These are phyloP conservation scores for Bagarius yarrelli DNA, from an alignment of 2,113 vertebrate species.

Conservation along the genomic window DNA sequence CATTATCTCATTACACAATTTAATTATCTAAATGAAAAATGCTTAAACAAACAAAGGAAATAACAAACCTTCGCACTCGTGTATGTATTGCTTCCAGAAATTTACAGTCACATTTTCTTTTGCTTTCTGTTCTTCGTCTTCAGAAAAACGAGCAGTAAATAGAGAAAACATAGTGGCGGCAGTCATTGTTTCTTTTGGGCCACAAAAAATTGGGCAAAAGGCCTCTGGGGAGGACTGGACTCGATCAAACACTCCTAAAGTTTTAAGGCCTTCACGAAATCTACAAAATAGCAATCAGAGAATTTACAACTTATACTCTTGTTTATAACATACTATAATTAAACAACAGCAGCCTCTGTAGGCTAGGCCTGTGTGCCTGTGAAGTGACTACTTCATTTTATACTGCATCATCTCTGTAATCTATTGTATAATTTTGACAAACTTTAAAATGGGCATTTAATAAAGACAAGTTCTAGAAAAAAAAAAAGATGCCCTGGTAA, in stretches of 20 bases:
- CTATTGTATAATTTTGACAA: no score
- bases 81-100: constrained; percentile 84
- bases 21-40: not conserved
- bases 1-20: not conserved
- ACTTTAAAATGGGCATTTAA: no score
- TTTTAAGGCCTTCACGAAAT: constrained; percentile 86
- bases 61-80: constrained; percentile 81
- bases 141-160: constrained; percentile 72
- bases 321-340: no score
- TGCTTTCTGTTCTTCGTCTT: constrained; percentile 56
- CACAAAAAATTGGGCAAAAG: constrained; percentile 79
- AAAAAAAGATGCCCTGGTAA: no score
- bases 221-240: constrained; percentile 78
- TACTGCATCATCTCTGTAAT: no score
- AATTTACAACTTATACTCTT: not conserved
- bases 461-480: no score
- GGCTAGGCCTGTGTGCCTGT: no score
- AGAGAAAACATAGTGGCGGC: constrained; percentile 72
- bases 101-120: constrained; percentile 57
- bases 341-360: no score
- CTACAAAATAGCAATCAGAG: constrained; percentile 69
- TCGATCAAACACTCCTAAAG: constrained; percentile 84
- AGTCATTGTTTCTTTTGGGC: constrained; percentile 70
- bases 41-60: not conserved
- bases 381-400: no score